phyloP scores from a whole-genome alignment of 2,888 invertebrate genomes.

The Syritta pipiens region DNA sequence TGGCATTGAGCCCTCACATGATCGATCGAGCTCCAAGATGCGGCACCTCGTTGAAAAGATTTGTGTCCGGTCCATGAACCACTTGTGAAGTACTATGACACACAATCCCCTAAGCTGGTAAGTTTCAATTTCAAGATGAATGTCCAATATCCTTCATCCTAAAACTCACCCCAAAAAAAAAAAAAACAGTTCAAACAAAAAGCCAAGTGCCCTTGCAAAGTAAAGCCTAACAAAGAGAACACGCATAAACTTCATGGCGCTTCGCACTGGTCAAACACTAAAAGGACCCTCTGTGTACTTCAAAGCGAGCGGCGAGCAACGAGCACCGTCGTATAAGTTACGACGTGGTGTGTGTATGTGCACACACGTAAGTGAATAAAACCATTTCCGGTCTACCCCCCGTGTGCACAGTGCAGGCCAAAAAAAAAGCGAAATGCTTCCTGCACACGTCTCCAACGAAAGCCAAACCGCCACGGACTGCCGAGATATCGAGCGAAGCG shows the following conservation, averaged over 20 bases:
- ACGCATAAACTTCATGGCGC: not conserved
- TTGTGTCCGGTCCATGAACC: too few species aligned
- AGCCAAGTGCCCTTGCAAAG: too few species aligned
- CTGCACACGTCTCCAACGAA: too few species aligned
- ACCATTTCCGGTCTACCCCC: not conserved
- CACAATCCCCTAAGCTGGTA: not conserved
- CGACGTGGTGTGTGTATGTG: slow-evolving; percentile 7
- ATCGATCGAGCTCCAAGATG: too few species aligned
- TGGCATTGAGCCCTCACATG: too few species aligned
- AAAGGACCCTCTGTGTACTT: not conserved
- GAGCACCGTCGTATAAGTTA: slow-evolving; percentile 12
- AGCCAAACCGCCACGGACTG: too few species aligned
- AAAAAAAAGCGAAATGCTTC: not conserved
- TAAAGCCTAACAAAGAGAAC: not conserved
- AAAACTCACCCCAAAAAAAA: not conserved
- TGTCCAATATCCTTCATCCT: not conserved
- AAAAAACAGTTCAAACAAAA: too few species aligned
- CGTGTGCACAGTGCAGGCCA: not conserved
- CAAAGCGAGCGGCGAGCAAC: too few species aligned
- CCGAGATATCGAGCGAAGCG: too few species aligned
- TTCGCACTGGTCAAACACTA: not conserved
- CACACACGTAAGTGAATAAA: slow-evolving; percentile 26
- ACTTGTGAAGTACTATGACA: too few species aligned
- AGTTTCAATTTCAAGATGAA: not conserved
- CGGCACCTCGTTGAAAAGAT: too few species aligned